Evolutionary conservation across 2,888 invertebrate genomes (phyloP).

Genomic region (Mactromeris polynyma): DNA sequence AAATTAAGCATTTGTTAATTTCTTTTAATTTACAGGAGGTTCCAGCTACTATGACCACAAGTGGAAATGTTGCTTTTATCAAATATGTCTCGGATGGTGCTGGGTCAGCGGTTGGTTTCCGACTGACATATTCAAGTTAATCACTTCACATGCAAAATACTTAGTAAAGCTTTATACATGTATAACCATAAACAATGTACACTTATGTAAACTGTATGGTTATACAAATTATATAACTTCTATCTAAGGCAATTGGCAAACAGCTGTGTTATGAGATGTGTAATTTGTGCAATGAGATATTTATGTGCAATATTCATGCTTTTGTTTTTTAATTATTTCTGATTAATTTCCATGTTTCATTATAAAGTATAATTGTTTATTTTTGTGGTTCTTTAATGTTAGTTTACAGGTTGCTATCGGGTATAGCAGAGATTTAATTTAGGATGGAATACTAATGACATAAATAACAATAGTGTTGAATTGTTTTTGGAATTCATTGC

Average conservation of each 20-base stretch:
- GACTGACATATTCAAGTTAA: conserved; percentile 76
- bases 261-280: neutral
- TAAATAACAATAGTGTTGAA: no score
- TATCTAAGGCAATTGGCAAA: neutral
- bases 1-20: neutral
- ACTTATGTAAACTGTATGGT: no score
- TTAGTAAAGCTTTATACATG: no score
- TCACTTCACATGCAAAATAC: neutral
- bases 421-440: no score
- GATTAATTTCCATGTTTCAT: no score
- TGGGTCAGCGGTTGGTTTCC: conserved; percentile 75
- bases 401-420: no score
- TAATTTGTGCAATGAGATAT: neutral
- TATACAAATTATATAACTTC: neutral
- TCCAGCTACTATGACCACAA: conserved; percentile 69
- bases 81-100: conserved; percentile 75
- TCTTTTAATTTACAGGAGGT: conserved; percentile 69
- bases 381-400: no score
- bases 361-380: no score
- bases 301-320: neutral
- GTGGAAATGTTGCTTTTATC: conserved; percentile 72
- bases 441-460: no score
- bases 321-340: no score
- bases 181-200: no score
- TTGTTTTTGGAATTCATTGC: no score